These are phyloP conservation scores for Notodonta ziczac DNA, from an alignment of 2,888 invertebrate genomes.

Conservation along the genomic window DNA sequence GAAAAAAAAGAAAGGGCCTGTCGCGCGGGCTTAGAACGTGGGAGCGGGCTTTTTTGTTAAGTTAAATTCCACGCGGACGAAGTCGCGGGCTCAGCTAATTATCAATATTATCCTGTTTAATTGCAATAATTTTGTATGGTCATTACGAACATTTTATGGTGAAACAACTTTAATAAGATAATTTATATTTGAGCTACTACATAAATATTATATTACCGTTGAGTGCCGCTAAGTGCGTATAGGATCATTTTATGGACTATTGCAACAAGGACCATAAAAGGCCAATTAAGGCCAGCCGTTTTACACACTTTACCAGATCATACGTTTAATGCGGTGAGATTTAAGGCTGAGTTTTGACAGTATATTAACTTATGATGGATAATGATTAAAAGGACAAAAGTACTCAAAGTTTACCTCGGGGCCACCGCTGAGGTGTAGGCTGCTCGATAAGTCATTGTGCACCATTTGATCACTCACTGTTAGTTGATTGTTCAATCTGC, in stretches of 20 bases:
- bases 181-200: background rate
- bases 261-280: background rate
- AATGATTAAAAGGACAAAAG: too few species aligned
- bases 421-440: too few species aligned
- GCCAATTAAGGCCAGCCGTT: background rate
- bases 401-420: too few species aligned
- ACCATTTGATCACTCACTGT: too few species aligned
- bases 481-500: too few species aligned
- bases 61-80: too few species aligned
- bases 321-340: background rate
- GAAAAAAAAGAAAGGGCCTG: too few species aligned
- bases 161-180: background rate
- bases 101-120: background rate
- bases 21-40: too few species aligned
- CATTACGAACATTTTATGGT: background rate
- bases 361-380: too few species aligned
- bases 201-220: background rate
- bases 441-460: too few species aligned
- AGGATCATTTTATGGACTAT: background rate
- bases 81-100: too few species aligned
- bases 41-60: too few species aligned
- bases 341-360: background rate
- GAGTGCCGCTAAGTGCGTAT: background rate
- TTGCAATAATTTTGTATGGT: background rate
- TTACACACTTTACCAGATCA: conserved; percentile 7